Conservation (phyloP, 1,140 invertebrate species). For the Nixonia krombeini region DNA sequence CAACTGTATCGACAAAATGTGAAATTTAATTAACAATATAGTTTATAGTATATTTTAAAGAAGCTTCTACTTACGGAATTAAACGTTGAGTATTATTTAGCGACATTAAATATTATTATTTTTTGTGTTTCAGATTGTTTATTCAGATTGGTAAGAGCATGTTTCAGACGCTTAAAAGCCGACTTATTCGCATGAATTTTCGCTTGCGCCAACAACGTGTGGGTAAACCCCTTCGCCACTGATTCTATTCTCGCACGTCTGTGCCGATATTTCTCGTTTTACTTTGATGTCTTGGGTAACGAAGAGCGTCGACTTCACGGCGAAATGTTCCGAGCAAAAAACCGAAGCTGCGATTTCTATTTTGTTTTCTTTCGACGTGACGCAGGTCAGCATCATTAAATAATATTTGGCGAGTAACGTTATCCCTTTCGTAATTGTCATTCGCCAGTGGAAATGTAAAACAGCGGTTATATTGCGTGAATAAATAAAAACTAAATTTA, state of each 20-base stretch:
- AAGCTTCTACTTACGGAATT: no score
- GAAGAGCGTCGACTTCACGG: constrained; percentile 24
- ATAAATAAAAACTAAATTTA: background rate
- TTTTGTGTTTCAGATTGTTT: no score
- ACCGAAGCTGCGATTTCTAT: constrained; percentile 20
- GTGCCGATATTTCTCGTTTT: constrained; percentile 35
- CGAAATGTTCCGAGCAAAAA: constrained; percentile 26
- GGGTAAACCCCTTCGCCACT: constrained; percentile 19
- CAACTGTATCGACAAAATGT: no score
- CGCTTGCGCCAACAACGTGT: constrained; percentile 30
- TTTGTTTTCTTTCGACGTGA: constrained; percentile 20
- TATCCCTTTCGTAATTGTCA: constrained; percentile 25
- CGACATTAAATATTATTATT: no score
- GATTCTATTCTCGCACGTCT: constrained; percentile 43
- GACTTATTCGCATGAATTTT: constrained; percentile 26
- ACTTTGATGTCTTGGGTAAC: constrained; percentile 36
- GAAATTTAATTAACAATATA: no score
- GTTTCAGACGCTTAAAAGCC: no score
- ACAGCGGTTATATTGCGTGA: no score
- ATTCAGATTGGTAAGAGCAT: no score
- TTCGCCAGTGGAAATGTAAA: background rate
- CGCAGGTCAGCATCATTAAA: background rate
- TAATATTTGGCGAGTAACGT: background rate
- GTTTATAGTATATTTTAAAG: no score
- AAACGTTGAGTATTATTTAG: no score